Evolutionary conservation across 2,113 vertebrate species (phyloP).

Genomic region (Nymphicus hollandicus): DNA sequence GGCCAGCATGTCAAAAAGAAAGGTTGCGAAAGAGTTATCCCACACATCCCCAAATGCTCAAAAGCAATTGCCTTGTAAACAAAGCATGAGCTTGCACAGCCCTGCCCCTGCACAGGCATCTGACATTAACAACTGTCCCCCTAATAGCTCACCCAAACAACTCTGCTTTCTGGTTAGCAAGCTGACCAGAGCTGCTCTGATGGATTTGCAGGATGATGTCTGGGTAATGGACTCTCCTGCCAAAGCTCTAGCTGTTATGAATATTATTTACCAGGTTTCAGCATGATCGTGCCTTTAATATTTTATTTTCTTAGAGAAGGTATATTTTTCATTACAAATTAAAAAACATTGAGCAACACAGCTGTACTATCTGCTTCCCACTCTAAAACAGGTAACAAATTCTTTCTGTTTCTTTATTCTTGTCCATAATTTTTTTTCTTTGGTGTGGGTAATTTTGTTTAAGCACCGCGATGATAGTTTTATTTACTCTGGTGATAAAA

Average conservation of each 20-base stretch:
- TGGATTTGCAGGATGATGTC: neutral
- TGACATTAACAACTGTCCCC: conserved; percentile 17
- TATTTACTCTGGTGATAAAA: neutral
- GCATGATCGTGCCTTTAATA: neutral
- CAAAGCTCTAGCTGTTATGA: neutral
- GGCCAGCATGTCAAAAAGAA: neutral
- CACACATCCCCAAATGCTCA: neutral
- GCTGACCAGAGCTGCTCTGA: neutral
- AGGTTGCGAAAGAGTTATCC: neutral
- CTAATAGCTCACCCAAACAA: neutral
- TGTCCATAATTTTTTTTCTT: neutral
- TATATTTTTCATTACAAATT: neutral
- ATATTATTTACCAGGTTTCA: neutral
- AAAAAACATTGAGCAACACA: neutral
- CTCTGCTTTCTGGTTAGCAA: neutral
- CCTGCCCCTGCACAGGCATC: neutral
- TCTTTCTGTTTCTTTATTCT: neutral
- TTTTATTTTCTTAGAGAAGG: neutral
- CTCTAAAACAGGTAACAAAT: neutral
- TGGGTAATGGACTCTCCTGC: neutral
- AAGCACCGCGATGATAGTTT: neutral
- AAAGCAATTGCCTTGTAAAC: neutral
- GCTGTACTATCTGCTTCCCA: neutral
- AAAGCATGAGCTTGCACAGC: neutral
- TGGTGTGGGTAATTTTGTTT: neutral